Percentiles rank a stretch among this genome's conserved stretches.
Conservation (phyloP, 2,113 vertebrate species). For the Bufo bufo region DNA sequence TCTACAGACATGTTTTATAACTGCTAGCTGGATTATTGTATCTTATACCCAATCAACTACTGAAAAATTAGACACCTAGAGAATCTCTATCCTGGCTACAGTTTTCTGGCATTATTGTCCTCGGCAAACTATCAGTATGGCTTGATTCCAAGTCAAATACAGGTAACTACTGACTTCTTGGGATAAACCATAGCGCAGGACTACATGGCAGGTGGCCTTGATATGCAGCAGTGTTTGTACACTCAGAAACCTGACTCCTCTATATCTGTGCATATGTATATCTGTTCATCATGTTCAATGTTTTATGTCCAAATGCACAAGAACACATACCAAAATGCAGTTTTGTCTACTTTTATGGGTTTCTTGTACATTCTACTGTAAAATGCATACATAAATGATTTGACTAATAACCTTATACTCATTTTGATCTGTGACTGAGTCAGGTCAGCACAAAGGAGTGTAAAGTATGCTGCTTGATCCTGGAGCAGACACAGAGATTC, state of each 20-base stretch:
- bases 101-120: not conserved
- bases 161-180: constrained; percentile 10
- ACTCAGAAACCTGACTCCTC: not conserved
- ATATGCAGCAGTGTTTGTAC: not conserved
- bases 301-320: not conserved
- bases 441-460: not conserved
- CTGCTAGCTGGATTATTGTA: not conserved
- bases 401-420: not conserved
- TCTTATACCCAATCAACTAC: not conserved
- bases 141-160: not conserved
- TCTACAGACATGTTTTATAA: not conserved
- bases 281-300: not conserved
- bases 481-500: not conserved
- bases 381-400: not conserved
- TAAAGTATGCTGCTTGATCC: not conserved
- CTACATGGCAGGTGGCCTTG: constrained; percentile 15
- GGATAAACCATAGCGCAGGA: not conserved
- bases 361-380: no score
- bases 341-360: no score
- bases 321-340: not conserved
- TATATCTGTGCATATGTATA: not conserved
- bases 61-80: not conserved
- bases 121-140: not conserved
- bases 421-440: not conserved
- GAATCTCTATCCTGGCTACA: not conserved